These are phyloP conservation scores for Lepidocyrtoides sp. DNA, from an alignment of 2,888 invertebrate genomes.

Conservation along the genomic window DNA sequence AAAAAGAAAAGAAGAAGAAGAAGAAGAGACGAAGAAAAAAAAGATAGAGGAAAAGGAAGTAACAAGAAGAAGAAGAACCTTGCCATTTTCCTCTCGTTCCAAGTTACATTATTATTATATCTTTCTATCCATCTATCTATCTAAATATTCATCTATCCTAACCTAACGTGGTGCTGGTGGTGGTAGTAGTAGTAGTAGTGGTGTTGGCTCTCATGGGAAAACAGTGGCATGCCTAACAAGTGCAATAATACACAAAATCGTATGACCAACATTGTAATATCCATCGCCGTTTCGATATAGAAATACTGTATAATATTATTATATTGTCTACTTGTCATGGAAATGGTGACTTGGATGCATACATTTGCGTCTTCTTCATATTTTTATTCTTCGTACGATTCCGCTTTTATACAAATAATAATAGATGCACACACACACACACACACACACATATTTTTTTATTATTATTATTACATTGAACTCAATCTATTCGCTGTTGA, in stretches of 20 bases:
- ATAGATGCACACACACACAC: slow-evolving; percentile 1
- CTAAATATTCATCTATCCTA: slow-evolving; percentile 37
- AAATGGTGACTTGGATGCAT: slow-evolving; percentile 60
- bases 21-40: neutral
- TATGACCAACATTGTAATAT: slow-evolving; percentile 74
- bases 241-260: slow-evolving; percentile 74
- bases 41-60: slow-evolving; percentile 45
- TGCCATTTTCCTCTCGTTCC: slow-evolving; percentile 43
- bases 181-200: slow-evolving; percentile 16
- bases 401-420: neutral
- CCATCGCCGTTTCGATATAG: slow-evolving; percentile 34
- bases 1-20: slow-evolving; percentile 26
- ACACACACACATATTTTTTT: slow-evolving; percentile 13
- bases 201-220: slow-evolving; percentile 65
- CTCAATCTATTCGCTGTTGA: slow-evolving; percentile 14
- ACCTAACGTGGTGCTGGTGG: slow-evolving; percentile 4
- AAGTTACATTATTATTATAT: slow-evolving; percentile 39
- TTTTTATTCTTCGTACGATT: neutral
- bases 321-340: slow-evolving; percentile 35
- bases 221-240: slow-evolving; percentile 69
- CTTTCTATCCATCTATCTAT: slow-evolving; percentile 29
- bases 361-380: slow-evolving; percentile 10
- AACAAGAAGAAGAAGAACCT: slow-evolving; percentile 41
- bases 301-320: slow-evolving; percentile 15
- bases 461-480: slow-evolving; percentile 37